Base-by-base conservation (phyloP, 2,797 vertebrate genomes). In the Pseudotriccus pelzelni region DNA sequence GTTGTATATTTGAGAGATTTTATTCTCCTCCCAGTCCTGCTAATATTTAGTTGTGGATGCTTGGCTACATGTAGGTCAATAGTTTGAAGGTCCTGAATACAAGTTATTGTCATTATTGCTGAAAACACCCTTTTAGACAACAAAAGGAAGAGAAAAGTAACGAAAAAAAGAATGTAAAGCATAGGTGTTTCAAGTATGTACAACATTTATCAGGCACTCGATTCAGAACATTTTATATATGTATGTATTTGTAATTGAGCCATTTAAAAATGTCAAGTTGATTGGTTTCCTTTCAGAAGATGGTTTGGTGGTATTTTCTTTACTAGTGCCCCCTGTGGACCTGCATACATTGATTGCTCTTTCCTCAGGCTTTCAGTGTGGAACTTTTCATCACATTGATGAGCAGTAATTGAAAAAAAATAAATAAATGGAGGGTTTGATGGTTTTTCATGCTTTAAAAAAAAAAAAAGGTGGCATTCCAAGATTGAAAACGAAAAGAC, bases 271-370 rank as follows among this genome's bases (percentile, higher is more conserved):
- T 62, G 44, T 49, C 73, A 70, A 39, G 63, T 36, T 91, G 68
- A 84, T 76, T 84, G 82, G 55, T 55, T 91, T 82, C 76, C 52
- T 94, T 91, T 88, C 85, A 91, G 55, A 73, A 84, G 84, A 74
- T 43, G 44, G 24, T 70, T 84, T 5, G 14, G 59, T 84, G 39
- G 50, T 41, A 24, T 92, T 95, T 92, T 92, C 78, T 89, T 80
- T 90, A 36, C 63, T 67, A 28, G 60, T 92, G 52, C 46, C 69
- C 53, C 58, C 66, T 78, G 68, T 81, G 50, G 82, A 88, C 76
- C 47, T 56, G 44, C 52, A 10, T 49, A 14, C n/a, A 60, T 63
- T 37, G 89, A 69, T 84, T 66, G 66, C 56, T 81, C 85, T 70
- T 95, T 69, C 55, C 93, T 82, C 59, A 70, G 79, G 63, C 80